phyloP scores from a whole-genome alignment of 2,113 vertebrate genomes.

The Chloroceryle aenea region DNA sequence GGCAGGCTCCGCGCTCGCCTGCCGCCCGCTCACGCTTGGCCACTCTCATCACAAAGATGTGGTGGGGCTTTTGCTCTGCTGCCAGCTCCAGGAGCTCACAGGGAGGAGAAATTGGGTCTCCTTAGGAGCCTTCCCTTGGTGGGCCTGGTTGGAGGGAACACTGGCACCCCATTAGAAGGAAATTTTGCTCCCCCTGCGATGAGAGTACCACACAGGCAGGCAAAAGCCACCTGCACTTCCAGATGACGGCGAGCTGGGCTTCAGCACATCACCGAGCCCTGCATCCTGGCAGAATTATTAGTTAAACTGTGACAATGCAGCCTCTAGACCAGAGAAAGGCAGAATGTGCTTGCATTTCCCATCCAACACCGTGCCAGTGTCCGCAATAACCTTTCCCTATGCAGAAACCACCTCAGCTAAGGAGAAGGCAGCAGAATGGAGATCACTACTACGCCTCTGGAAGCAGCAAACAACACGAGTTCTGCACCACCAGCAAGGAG shows the following conservation, averaged over 20 bases:
- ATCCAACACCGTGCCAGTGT: not conserved
- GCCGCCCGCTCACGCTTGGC: not conserved
- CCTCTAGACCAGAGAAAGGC: not conserved
- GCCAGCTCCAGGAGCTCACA: not conserved
- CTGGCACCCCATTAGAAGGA: not conserved
- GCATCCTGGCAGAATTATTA: not conserved
- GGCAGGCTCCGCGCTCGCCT: not conserved
- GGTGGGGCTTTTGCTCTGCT: not conserved
- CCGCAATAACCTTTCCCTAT: fast-evolving
- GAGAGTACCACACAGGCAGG: not conserved
- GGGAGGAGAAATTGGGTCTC: not conserved
- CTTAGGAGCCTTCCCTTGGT: not conserved
- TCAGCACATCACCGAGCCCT: not conserved
- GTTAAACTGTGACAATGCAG: not conserved
- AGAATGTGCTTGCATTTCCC: not conserved
- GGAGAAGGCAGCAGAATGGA: not conserved
- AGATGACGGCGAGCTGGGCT: not conserved
- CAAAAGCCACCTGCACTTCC: not conserved
- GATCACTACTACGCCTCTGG: not conserved
- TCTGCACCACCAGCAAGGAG: not conserved
- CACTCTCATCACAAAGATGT: not conserved
- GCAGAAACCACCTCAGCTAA: fast-evolving
- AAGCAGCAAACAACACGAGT: not conserved
- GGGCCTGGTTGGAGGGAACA: not conserved
- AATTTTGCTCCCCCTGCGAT: not conserved